Evolutionary conservation across 2,797 vertebrate species (phyloP).

Genomic region (Propithecus deckenii): DNA sequence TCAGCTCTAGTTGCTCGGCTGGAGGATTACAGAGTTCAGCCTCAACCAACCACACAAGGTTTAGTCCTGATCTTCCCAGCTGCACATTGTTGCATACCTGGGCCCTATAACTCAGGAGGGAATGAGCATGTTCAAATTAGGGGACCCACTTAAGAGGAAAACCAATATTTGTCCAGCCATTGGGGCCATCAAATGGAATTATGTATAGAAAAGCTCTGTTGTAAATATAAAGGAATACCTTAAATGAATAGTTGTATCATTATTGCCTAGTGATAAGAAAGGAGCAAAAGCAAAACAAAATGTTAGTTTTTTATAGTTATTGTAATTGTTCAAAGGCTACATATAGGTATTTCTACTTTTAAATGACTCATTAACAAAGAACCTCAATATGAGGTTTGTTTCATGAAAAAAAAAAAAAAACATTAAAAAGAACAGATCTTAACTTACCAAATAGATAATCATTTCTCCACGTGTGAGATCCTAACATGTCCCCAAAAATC

Average conservation of each 20-base stretch:
- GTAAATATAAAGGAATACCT: neutral
- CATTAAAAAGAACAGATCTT: neutral
- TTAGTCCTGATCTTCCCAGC: neutral
- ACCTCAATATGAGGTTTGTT: neutral
- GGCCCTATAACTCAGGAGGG: too few species aligned
- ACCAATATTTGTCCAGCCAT: neutral
- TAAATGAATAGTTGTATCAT: neutral
- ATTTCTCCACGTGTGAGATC: conserved; percentile 39
- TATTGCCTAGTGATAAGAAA: neutral
- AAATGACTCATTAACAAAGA: neutral
- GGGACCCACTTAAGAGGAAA: neutral
- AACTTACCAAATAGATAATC: conserved; percentile 58
- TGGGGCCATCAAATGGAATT: neutral
- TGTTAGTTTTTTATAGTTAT: neutral
- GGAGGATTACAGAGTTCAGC: neutral
- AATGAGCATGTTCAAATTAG: neutral
- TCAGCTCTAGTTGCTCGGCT: rapidly evolving
- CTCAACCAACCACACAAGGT: too few species aligned
- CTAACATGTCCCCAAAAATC: conserved; percentile 1
- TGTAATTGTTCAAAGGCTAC: neutral
- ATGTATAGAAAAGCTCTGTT: neutral
- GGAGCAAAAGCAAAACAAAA: neutral
- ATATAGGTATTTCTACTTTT: neutral
- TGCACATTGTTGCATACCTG: rapidly evolving
- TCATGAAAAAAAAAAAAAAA: neutral